Evolutionary conservation across 1,140 invertebrate species (phyloP), one percentile per base, ranked within the genome.

Genomic region (Heliconius hewitsoni): DNA sequence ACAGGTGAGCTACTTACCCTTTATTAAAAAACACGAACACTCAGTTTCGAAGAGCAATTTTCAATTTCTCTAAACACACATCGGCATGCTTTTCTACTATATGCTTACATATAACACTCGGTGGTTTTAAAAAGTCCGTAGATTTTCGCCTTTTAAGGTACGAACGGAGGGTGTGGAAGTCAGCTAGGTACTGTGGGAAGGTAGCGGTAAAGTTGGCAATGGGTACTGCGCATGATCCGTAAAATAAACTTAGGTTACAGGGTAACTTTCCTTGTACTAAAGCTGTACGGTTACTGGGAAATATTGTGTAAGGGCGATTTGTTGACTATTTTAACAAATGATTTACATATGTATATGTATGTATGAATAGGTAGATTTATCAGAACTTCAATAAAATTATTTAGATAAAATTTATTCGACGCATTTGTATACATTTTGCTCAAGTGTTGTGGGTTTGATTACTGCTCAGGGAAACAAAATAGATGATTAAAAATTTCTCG

Each of bases 31-130:
- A 87, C 83, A 86, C 84, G 87, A 83, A 88, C 87, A 91, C 87
- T 88, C 87, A 91, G 84, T 88, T 87, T 85, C 84, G 78, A 82
- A 86, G 83, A 82, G 78, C 79, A 82, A 85, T 77, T 81, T 84
- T 82, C 81, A 74, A 84, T 84, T 78, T 88, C 76, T 87, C 90
- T 92, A 92, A 88, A 90, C 86, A 90, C 87, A 90, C 84, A 92
- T 87, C 83, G 76, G 88, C 90, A 92, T 92, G 90, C 90, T 90
- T 82, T 80, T 82, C 89, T 92, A 91, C 87, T 84, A 81, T 86
- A 92, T 92, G 89, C 89, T 90, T 92, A 92, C 90, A 91, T 92
- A 90, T 85, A 90, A 89, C 86, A 90, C 84, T 85, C 88, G 86
- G 84, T 84, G 86, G 83, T 85, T 87, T 79, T 85, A 46, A 83